These are phyloP conservation scores for Celastrina argiolus DNA, from an alignment of 2,888 invertebrate genomes.

Conservation along the genomic window DNA sequence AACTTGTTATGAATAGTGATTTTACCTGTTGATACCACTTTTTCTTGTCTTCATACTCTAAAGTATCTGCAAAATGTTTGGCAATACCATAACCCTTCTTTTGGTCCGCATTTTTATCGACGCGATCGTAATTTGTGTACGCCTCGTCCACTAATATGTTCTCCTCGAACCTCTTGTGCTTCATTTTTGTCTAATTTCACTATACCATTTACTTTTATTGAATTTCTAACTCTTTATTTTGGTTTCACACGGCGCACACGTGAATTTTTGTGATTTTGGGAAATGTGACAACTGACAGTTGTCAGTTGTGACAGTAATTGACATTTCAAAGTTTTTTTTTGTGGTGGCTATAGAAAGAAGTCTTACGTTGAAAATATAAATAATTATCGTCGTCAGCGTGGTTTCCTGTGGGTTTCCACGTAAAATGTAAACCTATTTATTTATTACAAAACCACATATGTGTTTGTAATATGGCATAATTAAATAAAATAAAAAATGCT, in stretches of 20 bases:
- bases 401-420: too few relatives aligned
- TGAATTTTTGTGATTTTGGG: slow-evolving; percentile 20
- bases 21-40: slow-evolving; percentile 83
- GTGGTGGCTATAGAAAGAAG: too few relatives aligned
- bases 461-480: too few relatives aligned
- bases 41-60: slow-evolving; percentile 72
- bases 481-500: too few relatives aligned
- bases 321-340: too few relatives aligned
- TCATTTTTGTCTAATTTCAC: slow-evolving; percentile 45
- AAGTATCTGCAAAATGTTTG: slow-evolving; percentile 67
- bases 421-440: too few relatives aligned
- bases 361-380: too few relatives aligned
- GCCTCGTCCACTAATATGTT: slow-evolving; percentile 71
- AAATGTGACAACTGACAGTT: slow-evolving; percentile 24
- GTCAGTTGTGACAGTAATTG: slow-evolving; percentile 21
- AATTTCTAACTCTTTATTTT: slow-evolving; percentile 19
- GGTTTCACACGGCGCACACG: slow-evolving; percentile 12
- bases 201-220: neutral
- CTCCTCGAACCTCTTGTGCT: slow-evolving; percentile 73
- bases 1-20: too few relatives aligned
- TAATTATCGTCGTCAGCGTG: too few relatives aligned
- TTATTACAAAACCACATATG: too few relatives aligned
- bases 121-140: slow-evolving; percentile 63
- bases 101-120: slow-evolving; percentile 65
- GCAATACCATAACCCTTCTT: slow-evolving; percentile 68